Base-by-base conservation (phyloP, 2,888 invertebrate species). In the Lepidonotus clava region DNA sequence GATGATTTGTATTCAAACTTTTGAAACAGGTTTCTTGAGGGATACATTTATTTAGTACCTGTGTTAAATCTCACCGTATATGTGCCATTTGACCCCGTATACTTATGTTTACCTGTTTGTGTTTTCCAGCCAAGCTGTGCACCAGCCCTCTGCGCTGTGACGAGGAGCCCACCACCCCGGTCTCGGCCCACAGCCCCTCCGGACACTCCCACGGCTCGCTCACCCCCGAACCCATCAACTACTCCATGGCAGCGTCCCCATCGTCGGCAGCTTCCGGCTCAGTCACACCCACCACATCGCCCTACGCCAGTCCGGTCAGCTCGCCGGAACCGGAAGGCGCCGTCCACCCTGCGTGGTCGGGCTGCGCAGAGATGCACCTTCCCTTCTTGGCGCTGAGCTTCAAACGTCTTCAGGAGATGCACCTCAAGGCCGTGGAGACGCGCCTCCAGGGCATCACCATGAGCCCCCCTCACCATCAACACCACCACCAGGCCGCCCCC, bases 311-410 rank as follows among this genome's bases (percentile, higher is more conserved):
- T 28, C 80, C 80, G 2, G 80, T 21, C 28, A 80, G 80, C 80
- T 80, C 80, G 0, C 80, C 80, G 6, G 18, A 46, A n/a, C 80
- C 80, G 46, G 80, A 80, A 14, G 14, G 14, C 51, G 21, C 14
- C 51, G n/a, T n/a, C n/a, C 51, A 51, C 51, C 41, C 41, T 0
- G 14, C 18, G 38, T 41, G 80, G 80, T 34, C 71, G 21, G 18
- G 36, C 38, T 11, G n/a, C 11, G 67, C 34, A 34, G 71, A 14
- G 4, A 18, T 38, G 1, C 80, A 80, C 51, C 80, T 80, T 36
- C 85, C 85, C n/a, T 85, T 32, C 71, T 76, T 85, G 34, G 85
- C 85, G 1, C 71, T 85, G 46, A 85, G 85, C 71, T 85, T 85
- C 76, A 36, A 85, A n/a, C 66, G 85, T n/a, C 71, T 85, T 11